A percentile compares a stretch with the other conserved stretches of the same genome.
Conservation (phyloP, 1,140 invertebrate genomes). For the Thaumatotibia leucotreta region DNA sequence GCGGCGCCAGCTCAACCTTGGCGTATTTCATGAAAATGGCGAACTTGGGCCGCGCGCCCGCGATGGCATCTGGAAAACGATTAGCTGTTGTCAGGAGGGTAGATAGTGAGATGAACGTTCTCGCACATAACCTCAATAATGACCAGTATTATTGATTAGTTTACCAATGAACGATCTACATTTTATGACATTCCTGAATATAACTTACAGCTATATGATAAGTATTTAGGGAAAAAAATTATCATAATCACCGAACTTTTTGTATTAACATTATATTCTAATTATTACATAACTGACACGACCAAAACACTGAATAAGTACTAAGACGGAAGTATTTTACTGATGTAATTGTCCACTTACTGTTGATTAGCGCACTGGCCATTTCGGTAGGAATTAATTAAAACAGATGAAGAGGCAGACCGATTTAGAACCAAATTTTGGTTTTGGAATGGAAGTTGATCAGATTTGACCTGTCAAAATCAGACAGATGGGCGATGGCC, state of each 20-base stretch:
- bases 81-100: background rate
- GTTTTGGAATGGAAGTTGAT: conserved; percentile 40
- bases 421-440: conserved; percentile 27
- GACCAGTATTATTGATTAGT: background rate
- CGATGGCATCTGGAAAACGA: conserved; percentile 78
- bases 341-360: conserved; percentile 41
- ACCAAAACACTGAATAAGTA: conserved; percentile 18
- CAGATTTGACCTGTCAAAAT: conserved; percentile 20
- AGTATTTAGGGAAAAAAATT: background rate
- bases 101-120: background rate
- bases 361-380: conserved; percentile 51
- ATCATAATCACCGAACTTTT: background rate
- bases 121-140: background rate
- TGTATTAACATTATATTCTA: conserved; percentile 1
- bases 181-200: background rate
- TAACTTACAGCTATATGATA: background rate
- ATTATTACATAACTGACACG: conserved; percentile 38
- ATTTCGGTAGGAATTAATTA: conserved; percentile 51
- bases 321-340: conserved; percentile 17
- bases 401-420: conserved; percentile 41
- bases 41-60: conserved; percentile 84
- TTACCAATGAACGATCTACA: background rate
- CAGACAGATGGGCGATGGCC: conserved; percentile 7
- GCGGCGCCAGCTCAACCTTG: conserved; percentile 94
- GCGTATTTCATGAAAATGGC: conserved; percentile 91